Evolutionary conservation across 2,797 vertebrate species (phyloP).

Genomic region (Spinus pinus): DNA sequence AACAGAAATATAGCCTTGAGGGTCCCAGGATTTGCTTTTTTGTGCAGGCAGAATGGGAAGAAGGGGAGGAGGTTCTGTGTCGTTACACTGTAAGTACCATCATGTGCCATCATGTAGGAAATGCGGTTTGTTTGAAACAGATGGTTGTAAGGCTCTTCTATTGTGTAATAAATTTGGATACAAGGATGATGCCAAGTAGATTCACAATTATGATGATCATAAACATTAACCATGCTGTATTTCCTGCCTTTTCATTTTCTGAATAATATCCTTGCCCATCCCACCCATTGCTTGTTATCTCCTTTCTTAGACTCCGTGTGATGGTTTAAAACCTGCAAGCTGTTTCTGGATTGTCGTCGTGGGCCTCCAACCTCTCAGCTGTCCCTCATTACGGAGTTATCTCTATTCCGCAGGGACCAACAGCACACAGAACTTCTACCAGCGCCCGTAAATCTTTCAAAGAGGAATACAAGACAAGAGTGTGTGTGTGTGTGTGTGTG

Average conservation of each 20-base stretch:
- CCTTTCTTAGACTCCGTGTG: not conserved
- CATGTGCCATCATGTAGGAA: not conserved
- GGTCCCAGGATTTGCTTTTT: not conserved
- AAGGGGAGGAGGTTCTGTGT: not conserved
- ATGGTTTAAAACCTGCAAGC: conserved; percentile 18
- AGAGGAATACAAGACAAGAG: conserved; percentile 12
- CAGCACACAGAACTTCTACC: conserved; percentile 1
- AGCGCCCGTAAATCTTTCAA: conserved; percentile 6
- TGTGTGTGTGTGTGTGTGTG: not conserved
- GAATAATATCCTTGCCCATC: not conserved
- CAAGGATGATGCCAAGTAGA: conserved; percentile 29
- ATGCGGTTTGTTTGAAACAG: conserved; percentile 3
- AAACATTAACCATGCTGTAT: conserved; percentile 12
- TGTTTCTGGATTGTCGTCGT: not conserved
- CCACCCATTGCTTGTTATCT: conserved; percentile 13
- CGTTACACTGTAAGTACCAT: not conserved
- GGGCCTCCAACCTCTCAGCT: conserved; percentile 22
- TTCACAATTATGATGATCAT: conserved; percentile 16
- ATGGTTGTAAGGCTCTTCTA: conserved; percentile 18
- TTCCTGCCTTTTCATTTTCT: conserved; percentile 33
- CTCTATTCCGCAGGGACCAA: not conserved
- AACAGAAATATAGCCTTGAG: not conserved
- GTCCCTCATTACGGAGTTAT: conserved; percentile 44
- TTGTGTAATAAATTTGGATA: conserved; percentile 14
- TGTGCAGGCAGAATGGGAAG: not conserved